Conservation (phyloP, 2,113 vertebrate species). For the Connochaetes taurinus region DNA sequence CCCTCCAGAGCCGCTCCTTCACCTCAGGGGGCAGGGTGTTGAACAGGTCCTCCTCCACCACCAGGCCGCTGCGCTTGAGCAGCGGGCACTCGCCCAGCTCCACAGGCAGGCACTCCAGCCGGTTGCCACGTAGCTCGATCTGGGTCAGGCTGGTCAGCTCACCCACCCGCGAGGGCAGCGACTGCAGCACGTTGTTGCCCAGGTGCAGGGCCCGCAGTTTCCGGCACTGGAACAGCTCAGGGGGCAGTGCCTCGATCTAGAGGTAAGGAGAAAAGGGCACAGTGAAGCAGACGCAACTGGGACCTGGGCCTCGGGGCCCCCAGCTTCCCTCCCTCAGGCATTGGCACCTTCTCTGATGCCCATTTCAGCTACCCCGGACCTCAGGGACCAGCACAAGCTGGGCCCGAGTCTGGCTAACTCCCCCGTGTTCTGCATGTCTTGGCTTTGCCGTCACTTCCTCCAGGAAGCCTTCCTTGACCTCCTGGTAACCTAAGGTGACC, state of each 20-base stretch:
- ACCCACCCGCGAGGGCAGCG: slow-evolving; percentile 91
- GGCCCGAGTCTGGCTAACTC: background rate
- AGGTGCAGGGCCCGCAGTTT: slow-evolving; percentile 94
- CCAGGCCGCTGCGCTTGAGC: slow-evolving; percentile 90
- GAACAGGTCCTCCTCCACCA: slow-evolving; percentile 97
- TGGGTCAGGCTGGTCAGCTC: slow-evolving; percentile 92
- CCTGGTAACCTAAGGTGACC: background rate
- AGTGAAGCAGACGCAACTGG: background rate
- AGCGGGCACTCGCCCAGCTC: slow-evolving; percentile 94
- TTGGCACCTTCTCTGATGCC: background rate
- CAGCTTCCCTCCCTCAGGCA: background rate
- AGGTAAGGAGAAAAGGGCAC: background rate
- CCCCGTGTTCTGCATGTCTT: background rate
- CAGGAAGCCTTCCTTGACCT: background rate
- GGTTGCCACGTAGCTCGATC: slow-evolving; percentile 95
- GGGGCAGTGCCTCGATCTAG: slow-evolving; percentile 93
- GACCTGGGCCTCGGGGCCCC: background rate
- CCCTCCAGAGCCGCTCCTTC: slow-evolving; percentile 93
- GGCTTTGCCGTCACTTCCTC: background rate
- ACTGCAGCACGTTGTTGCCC: slow-evolving; percentile 94
- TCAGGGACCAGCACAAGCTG: background rate
- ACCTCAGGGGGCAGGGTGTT: slow-evolving; percentile 93
- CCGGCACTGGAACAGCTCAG: slow-evolving; percentile 96
- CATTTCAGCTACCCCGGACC: background rate
- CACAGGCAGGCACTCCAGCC: slow-evolving; percentile 93